Percentiles rank a stretch among this genome's conserved stretches.
These are phyloP conservation scores for Steinernema scapterisci DNA, from an alignment of 2,888 invertebrate genomes.

Conservation along the genomic window DNA sequence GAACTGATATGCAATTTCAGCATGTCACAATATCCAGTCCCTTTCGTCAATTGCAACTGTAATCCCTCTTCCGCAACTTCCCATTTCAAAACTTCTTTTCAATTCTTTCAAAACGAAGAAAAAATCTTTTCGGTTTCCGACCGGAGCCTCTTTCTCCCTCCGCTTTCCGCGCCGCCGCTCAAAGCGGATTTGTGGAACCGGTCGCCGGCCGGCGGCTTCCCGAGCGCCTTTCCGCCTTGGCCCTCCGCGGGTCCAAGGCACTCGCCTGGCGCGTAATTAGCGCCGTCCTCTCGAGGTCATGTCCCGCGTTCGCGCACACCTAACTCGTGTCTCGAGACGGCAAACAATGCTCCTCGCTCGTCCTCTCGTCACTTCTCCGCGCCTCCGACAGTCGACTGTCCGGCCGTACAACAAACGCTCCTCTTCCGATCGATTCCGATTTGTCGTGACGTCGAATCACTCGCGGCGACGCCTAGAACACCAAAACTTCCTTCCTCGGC, in stretches of 20 bases:
- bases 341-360: conserved; percentile 21
- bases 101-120: no score
- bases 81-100: no score
- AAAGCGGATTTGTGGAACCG: conserved; percentile 23
- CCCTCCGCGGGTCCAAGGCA: neutral
- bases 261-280: conserved; percentile 9
- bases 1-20: no score
- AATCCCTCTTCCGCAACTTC: no score
- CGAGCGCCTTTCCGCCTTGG: neutral
- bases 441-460: conserved; percentile 14
- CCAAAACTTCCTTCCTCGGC: neutral
- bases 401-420: neutral
- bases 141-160: neutral
- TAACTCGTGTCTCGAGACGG: conserved; percentile 27
- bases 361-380: neutral
- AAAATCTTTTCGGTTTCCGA: no score
- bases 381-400: conserved; percentile 24
- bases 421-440: conserved; percentile 20
- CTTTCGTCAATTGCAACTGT: no score
- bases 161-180: conserved; percentile 8
- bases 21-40: no score
- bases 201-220: neutral
- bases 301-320: conserved; percentile 6
- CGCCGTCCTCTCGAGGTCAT: conserved; percentile 16
- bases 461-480: neutral